Evolutionary conservation across 2,113 vertebrate species (phyloP).

Genomic region (Lota lota): DNA sequence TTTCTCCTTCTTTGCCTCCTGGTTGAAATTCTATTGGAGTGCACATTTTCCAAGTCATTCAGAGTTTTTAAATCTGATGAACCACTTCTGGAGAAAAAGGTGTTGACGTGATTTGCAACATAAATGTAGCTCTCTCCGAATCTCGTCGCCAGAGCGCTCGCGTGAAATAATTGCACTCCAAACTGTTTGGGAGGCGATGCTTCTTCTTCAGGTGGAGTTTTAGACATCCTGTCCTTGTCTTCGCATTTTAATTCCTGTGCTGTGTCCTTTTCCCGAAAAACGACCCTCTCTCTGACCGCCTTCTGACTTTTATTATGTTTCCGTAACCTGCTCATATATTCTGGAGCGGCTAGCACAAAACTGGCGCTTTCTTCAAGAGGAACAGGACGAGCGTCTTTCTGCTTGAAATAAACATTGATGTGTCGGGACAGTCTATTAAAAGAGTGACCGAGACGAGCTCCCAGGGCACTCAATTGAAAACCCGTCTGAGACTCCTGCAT

Average conservation of each 20-base stretch:
- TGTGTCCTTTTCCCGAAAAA: conserved; percentile 2
- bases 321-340: conserved; percentile 26
- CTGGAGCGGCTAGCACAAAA: conserved; percentile 20
- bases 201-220: conserved; percentile 8
- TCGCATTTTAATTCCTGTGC: neutral
- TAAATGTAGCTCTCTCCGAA: conserved; percentile 71
- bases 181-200: conserved; percentile 11
- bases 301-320: conserved; percentile 32
- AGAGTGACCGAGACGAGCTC: conserved; percentile 49
- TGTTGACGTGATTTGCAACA: conserved; percentile 70
- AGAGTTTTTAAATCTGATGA: conserved; percentile 13
- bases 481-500: conserved; percentile 31
- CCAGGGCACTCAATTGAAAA: conserved; percentile 32
- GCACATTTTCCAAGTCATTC: conserved; percentile 1
- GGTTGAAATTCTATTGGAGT: neutral
- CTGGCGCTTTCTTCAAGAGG: conserved; percentile 7
- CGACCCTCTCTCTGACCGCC: conserved; percentile 17
- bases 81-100: conserved; percentile 41
- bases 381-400: conserved; percentile 16
- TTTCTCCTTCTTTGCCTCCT: conserved; percentile 32
- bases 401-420: conserved; percentile 62
- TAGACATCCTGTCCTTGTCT: conserved; percentile 11
- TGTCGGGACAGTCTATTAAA: conserved; percentile 56
- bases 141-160: conserved; percentile 57
- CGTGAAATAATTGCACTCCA: conserved; percentile 64